Conservation (phyloP, 1,140 invertebrate genomes). For the Diachasmimorpha longicaudata region DNA sequence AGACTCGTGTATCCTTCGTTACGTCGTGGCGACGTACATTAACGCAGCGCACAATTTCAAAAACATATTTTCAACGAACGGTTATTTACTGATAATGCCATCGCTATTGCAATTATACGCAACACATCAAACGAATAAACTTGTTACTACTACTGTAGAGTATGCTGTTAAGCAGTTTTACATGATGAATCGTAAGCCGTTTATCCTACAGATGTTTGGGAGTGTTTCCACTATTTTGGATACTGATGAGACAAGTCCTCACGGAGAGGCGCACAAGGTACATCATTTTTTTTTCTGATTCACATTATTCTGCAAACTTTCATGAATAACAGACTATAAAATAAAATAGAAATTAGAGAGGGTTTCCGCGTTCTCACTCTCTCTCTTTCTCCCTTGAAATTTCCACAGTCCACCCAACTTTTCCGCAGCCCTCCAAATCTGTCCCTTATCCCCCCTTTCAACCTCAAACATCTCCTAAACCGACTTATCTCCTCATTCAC, state of each 20-base stretch:
- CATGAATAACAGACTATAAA: too few species aligned
- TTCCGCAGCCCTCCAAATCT: too few species aligned
- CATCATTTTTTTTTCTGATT: neutral
- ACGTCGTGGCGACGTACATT: slow-evolving; percentile 96
- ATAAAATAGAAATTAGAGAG: too few species aligned
- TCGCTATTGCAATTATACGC: slow-evolving; percentile 96
- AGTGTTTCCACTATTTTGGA: slow-evolving; percentile 96
- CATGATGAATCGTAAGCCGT: slow-evolving; percentile 96
- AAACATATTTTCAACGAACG: slow-evolving; percentile 98
- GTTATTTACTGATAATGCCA: slow-evolving; percentile 97
- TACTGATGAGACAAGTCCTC: slow-evolving; percentile 84
- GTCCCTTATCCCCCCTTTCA: too few species aligned
- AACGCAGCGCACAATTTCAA: slow-evolving; percentile 98
- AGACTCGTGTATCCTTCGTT: slow-evolving; percentile 92
- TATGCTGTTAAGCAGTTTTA: slow-evolving; percentile 99
- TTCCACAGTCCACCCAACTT: neutral
- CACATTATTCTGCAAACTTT: neutral
- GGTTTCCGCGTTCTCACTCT: too few species aligned
- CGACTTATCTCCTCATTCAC: neutral
- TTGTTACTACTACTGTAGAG: slow-evolving; percentile 94
- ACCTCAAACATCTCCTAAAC: neutral
- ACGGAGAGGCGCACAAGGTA: slow-evolving; percentile 90
- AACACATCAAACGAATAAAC: slow-evolving; percentile 95
- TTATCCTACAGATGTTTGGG: slow-evolving; percentile 99
- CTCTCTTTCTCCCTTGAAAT: too few species aligned